Conservation (phyloP, 2,888 invertebrate species). For the Cantharis rufa region DNA sequence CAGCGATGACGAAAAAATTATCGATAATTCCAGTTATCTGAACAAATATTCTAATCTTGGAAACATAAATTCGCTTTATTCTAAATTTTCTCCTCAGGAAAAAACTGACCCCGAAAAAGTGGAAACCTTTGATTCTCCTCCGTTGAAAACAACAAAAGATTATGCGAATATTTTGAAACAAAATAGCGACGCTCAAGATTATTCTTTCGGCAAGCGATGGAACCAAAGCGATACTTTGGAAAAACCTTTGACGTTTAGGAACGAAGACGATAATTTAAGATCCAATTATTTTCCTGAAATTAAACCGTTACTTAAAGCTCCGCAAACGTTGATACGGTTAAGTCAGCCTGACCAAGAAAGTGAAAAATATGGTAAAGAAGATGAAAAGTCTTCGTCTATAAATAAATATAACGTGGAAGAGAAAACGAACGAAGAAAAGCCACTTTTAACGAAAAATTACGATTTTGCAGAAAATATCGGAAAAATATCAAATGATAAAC, state of each 20-base stretch:
- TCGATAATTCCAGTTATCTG: neutral
- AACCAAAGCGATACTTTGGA: neutral
- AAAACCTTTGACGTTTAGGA: neutral
- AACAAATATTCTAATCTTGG: slow-evolving; percentile 20
- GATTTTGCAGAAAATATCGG: neutral
- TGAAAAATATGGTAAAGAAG: neutral
- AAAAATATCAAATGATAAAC: neutral
- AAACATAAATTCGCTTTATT: slow-evolving; percentile 17
- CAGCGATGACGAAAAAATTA: slow-evolving; percentile 23
- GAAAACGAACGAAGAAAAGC: neutral
- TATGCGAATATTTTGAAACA: slow-evolving; percentile 20
- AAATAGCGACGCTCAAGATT: neutral
- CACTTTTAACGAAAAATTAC: neutral
- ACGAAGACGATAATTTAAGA: neutral
- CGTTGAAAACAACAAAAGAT: slow-evolving; percentile 18
- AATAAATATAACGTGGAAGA: neutral
- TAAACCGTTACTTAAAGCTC: neutral
- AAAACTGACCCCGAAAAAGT: slow-evolving; percentile 4
- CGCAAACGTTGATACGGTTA: neutral
- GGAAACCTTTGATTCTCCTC: slow-evolving; percentile 3
- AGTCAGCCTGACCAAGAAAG: neutral
- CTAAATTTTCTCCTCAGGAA: neutral
- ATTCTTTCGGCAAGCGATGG: neutral
- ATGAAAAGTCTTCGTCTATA: neutral
- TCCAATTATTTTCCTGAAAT: neutral